phyloP scores from a whole-genome alignment of 2,113 vertebrate genomes.

The Brachyhypopomus gauderio region DNA sequence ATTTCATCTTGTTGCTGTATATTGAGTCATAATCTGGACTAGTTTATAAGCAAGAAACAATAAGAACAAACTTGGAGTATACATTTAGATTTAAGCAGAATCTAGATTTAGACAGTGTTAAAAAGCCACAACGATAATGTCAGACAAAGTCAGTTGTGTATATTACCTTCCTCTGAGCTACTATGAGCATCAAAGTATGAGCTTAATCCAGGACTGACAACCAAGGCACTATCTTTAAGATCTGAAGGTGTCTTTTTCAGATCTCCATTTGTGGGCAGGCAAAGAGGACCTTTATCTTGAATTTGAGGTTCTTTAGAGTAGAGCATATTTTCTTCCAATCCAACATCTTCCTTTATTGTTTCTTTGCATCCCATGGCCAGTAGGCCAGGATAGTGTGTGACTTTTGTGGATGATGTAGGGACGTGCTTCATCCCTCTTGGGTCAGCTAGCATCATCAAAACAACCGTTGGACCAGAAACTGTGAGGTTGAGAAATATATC shows the following conservation, averaged over 20 bases:
- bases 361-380: constrained; percentile 35
- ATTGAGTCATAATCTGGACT: too few relatives aligned
- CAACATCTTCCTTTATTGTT: neutral
- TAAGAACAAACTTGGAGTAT: too few relatives aligned
- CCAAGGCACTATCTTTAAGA: constrained; percentile 20
- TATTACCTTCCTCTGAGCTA: constrained; percentile 11
- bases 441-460: constrained; percentile 42
- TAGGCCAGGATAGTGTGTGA: constrained; percentile 34
- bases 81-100: too few relatives aligned
- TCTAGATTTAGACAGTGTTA: neutral
- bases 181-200: neutral
- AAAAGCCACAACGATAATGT: neutral
- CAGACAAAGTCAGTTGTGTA: neutral
- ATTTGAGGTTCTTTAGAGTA: constrained; percentile 18
- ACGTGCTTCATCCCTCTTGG: constrained; percentile 28
- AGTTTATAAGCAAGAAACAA: too few relatives aligned
- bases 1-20: too few relatives aligned
- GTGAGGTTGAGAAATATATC: neutral
- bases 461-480: neutral
- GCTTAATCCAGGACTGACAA: neutral
- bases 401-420: constrained; percentile 6
- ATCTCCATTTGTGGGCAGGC: neutral
- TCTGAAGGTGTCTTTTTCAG: neutral
- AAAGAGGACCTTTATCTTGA: neutral
- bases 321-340: neutral